Evolutionary conservation across 2,888 invertebrate genomes (phyloP), one percentile per base, ranked within the genome.

Genomic region (Diogma glabrata): DNA sequence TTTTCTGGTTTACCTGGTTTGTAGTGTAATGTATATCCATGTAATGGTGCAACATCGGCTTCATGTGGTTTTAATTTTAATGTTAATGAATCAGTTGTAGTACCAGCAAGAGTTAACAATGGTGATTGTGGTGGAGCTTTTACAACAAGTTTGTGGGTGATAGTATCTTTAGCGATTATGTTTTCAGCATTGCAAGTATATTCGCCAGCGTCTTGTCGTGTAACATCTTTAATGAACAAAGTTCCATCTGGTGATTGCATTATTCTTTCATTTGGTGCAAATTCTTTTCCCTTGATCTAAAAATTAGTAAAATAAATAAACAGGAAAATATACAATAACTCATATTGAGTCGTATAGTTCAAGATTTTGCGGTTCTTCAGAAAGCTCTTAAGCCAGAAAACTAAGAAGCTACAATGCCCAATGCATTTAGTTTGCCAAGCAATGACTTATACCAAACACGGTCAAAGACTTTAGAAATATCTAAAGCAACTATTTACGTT

Each of bases 161-260:
- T 90, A 14, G 89, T 87, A 63, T 94, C 94, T 59, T 89, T 87
- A 48, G 94, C 94, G 67, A 90, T 90, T 20, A 84, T 83, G 70
- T 95, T 95, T 66, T 91, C 88, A 16, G 92, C 93, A 60, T 84
- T 84, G 70, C 95, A 95, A 1, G 91, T 86, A 67, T 95, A 95
- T 70, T 94, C 93, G 51, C 92, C 94, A 51, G 91, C 90, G 71
- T 95, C 94, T 55, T 84, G 83, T 24, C 92, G 80, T 47, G 87
- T 85, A 0, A 93, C 89, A 57, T 89, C 87, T 53, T 87, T 87
- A 54, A 95, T 88, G 61, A 88, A 80, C n/a, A 95, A 73, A 1
- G 92, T 89, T 20, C 94, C 94, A 69, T 94, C 93, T 14, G 88
- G 87, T 59, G 91, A 72, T 60, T 91, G 82, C 16, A 88, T 78